These are phyloP conservation scores for Onychorhynchus coronatus DNA, from an alignment of 2,113 vertebrate species.

Conservation along the genomic window DNA sequence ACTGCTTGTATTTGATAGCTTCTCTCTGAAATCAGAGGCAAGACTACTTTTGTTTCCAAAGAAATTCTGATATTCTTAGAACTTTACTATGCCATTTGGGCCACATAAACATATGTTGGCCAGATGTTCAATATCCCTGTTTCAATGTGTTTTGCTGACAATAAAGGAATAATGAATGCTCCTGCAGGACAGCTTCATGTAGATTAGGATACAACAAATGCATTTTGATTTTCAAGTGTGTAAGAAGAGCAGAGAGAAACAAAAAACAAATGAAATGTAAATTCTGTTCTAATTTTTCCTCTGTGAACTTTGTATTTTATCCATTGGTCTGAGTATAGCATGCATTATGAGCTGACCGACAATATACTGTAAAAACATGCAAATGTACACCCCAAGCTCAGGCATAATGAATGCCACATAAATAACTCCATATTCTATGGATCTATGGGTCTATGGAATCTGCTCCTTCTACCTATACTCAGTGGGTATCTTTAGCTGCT, in stretches of 20 bases:
- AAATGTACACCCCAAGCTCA: background rate
- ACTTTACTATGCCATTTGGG: constrained; percentile 47
- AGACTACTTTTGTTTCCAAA: constrained; percentile 17
- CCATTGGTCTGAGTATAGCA: background rate
- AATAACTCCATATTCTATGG: background rate
- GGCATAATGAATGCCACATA: background rate
- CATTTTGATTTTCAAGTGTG: background rate
- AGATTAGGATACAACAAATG: constrained; percentile 37
- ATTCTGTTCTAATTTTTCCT: constrained; percentile 31
- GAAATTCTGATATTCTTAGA: background rate
- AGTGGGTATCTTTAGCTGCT: background rate
- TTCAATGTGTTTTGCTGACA: constrained; percentile 51
- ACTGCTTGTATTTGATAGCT: background rate
- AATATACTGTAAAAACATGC: background rate
- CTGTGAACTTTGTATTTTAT: constrained; percentile 9
- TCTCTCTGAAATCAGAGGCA: background rate
- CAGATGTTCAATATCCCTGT: constrained; percentile 49
- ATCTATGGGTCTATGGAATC: background rate
- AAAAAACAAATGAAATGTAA: constrained; percentile 6
- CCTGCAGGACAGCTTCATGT: constrained; percentile 32
- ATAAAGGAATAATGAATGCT: constrained; percentile 42
- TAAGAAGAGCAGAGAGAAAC: background rate
- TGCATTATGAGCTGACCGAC: background rate
- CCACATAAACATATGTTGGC: constrained; percentile 34
- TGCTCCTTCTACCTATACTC: background rate